These are phyloP conservation scores for Neoitamus cyanurus DNA, from an alignment of 2,888 invertebrate species.

Conservation along the genomic window DNA sequence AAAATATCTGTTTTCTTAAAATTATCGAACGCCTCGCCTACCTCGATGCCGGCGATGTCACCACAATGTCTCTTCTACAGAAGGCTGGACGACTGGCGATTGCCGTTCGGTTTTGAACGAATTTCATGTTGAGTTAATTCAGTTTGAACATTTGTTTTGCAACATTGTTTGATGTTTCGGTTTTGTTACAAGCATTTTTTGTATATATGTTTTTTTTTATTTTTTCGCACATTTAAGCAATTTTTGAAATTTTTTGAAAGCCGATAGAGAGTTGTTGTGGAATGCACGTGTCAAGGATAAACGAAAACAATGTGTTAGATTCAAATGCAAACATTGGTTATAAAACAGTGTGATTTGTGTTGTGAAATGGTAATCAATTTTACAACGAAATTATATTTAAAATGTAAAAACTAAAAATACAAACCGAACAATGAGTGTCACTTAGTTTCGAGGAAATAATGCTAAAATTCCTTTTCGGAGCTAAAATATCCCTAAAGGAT, in stretches of 20 bases:
- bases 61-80: constrained; percentile 67
- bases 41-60: constrained; percentile 65
- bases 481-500: background rate
- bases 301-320: constrained; percentile 50
- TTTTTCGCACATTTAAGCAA: constrained; percentile 39
- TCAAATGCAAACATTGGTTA: constrained; percentile 41
- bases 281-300: constrained; percentile 50
- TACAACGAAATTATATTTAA: constrained; percentile 6
- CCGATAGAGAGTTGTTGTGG: constrained; percentile 42
- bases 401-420: background rate
- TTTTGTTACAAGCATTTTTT: constrained; percentile 38
- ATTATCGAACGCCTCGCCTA: constrained; percentile 57
- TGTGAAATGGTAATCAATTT: constrained; percentile 8
- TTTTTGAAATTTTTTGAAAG: constrained; percentile 31
- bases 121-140: constrained; percentile 13
- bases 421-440: constrained; percentile 21
- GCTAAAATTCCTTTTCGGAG: background rate
- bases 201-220: constrained; percentile 38
- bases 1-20: constrained; percentile 40
- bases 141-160: background rate
- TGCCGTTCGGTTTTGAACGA: constrained; percentile 44
- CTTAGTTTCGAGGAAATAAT: background rate
- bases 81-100: constrained; percentile 65
- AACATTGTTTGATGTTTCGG: background rate
- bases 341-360: constrained; percentile 20